Evolutionary conservation across 2,888 invertebrate genomes (phyloP), one percentile per base, ranked within the genome.

Genomic region (Fissipunctia ypsillon): DNA sequence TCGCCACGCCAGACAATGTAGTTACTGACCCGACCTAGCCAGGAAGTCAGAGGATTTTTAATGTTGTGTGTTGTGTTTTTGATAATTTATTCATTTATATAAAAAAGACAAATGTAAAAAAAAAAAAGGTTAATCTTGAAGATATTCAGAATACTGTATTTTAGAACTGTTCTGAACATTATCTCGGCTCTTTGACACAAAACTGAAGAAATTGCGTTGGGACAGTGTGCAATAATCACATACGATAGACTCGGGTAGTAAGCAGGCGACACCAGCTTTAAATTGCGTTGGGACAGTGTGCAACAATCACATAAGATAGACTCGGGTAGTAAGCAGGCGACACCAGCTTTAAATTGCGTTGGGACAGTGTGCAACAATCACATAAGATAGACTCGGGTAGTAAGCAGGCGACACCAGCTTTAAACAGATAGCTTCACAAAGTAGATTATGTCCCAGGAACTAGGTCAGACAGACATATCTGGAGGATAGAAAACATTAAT

Each of bases 131-230:
- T 35, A 25, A 25, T 57, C 14, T 28, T 25, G 0, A 31, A 35
- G n/a, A n/a, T 4, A 38, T 41, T 48, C 28, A 56, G 48, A 76
- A 50, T 28, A 56, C 1, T 61, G 35, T 38, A 57, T 57, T 57
- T 19, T 31, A 31, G 43, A 50, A 19, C n/a, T 9, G 0, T 14
- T 41, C 12, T 28, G 41, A 52, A 38, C 59, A 68, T 80, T 80
- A 80, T 67, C 41, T 80, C 67, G 74, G 75, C 52, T 68, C 35
- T 54, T 59, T 12, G 7, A 54, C 52, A 50, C 3, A 14, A 41
- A 28, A 57, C 5, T 61, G 19, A 50, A 61, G 14, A 10, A 22
- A 57, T 22, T 14, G 25, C 19, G 52, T 43, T 41, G n/a, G 31
- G 25, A 31, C 28, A 68, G 74, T 73, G 57, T 59, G 63, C 67